These are phyloP conservation scores for Drosophila takahashii DNA, from an alignment of 1,140 invertebrate species.

Conservation along the genomic window DNA sequence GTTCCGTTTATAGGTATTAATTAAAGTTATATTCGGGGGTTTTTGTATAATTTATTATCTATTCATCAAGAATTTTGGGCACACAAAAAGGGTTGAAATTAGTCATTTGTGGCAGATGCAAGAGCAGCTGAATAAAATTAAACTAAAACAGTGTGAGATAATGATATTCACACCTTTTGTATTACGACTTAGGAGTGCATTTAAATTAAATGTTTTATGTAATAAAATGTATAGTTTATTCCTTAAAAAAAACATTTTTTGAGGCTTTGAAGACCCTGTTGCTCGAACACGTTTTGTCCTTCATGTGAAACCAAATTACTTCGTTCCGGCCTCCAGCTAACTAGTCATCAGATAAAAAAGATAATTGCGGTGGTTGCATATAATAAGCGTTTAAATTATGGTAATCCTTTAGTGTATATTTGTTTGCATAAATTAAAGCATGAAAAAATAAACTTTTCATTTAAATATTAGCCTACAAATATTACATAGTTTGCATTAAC, in stretches of 20 bases:
- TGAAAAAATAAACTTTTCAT: not conserved
- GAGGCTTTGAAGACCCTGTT: too few species aligned
- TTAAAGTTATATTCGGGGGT: constrained; percentile 32
- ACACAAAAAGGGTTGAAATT: constrained; percentile 38
- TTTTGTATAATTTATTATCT: constrained; percentile 63
- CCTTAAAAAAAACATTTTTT: not conserved
- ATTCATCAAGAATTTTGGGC: constrained; percentile 47
- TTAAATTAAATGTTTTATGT: not conserved
- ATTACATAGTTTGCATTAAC: not conserved
- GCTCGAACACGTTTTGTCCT: not conserved
- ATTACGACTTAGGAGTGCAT: not conserved
- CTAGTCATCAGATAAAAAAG: not conserved
- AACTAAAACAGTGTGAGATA: not conserved
- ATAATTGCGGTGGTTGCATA: constrained; percentile 2
- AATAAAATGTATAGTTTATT: not conserved
- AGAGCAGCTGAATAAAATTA: not conserved
- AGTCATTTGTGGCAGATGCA: constrained; percentile 22
- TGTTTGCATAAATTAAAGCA: not conserved
- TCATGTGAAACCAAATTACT: not conserved
- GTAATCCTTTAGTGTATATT: constrained; percentile 3
- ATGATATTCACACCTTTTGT: not conserved
- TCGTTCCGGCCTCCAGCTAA: not conserved
- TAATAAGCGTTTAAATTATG: not conserved
- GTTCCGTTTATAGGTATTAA: constrained; percentile 40
- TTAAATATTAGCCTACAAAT: not conserved